Evolutionary conservation across 2,888 invertebrate species (phyloP).

Genomic region (Lycia hirtaria): DNA sequence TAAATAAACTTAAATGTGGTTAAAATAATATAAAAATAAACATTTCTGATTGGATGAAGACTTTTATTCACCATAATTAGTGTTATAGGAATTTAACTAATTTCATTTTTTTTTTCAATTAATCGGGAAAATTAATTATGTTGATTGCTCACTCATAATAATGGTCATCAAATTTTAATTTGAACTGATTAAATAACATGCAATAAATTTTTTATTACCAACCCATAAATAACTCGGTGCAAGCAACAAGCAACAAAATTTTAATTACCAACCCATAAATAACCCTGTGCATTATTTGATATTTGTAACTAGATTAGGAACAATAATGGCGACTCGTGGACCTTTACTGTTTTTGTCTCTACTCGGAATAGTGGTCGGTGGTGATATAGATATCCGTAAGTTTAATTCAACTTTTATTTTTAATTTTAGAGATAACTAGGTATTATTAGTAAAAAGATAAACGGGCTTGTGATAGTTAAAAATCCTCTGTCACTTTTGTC

Average conservation of each 20-base stretch:
- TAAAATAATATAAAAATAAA: conserved; percentile 39
- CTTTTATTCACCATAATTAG: conserved; percentile 17
- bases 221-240: not conserved
- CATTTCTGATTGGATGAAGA: conserved; percentile 24
- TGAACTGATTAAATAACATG: conserved; percentile 13
- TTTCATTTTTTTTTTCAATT: not conserved
- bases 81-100: not conserved
- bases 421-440: no score
- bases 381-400: conserved; percentile 27
- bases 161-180: conserved; percentile 16
- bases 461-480: no score
- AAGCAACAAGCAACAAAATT: conserved; percentile 10
- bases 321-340: conserved; percentile 16
- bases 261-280: not conserved
- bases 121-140: not conserved
- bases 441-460: no score
- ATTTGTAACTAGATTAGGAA: conserved; percentile 5
- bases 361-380: conserved; percentile 14
- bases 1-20: conserved; percentile 35
- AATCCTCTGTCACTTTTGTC: no score
- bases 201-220: conserved; percentile 8
- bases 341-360: conserved; percentile 14
- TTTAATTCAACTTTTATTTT: conserved; percentile 4
- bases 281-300: not conserved
- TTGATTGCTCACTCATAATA: not conserved